Percentiles rank a stretch among this genome's conserved stretches.
phyloP scores from a whole-genome alignment of 2,113 vertebrate species.

The Himantopus leucocephalus region DNA sequence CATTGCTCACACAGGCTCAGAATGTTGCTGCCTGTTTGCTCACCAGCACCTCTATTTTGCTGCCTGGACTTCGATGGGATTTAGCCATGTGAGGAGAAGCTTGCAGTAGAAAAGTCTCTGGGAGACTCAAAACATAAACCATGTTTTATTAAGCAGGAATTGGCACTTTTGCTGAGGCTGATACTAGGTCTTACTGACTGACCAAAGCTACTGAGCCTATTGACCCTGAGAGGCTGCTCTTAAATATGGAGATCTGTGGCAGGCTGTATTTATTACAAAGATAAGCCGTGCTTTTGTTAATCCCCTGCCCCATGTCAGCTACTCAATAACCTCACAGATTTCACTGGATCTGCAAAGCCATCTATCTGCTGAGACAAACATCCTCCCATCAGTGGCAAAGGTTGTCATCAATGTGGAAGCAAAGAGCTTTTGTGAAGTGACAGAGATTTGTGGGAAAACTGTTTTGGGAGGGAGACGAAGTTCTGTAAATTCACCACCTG shows the following conservation, averaged over 20 bases:
- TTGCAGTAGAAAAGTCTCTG: slow-evolving; percentile 9
- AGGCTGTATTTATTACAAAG: slow-evolving; percentile 52
- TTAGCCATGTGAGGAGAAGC: slow-evolving; percentile 33
- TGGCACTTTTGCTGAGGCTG: slow-evolving; percentile 1
- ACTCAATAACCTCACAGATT: slow-evolving; percentile 25
- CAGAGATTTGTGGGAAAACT: neutral
- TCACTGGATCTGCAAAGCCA: neutral
- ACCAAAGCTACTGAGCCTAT: slow-evolving; percentile 35
- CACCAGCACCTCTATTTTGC: neutral
- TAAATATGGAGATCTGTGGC: slow-evolving; percentile 31
- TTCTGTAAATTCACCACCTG: neutral
- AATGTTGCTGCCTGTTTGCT: neutral
- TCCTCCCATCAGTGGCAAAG: neutral
- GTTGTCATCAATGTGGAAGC: neutral
- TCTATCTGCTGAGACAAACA: neutral
- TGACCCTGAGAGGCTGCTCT: slow-evolving; percentile 45
- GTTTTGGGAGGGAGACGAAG: neutral
- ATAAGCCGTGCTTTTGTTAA: slow-evolving; percentile 41
- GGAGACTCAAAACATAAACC: slow-evolving; percentile 54
- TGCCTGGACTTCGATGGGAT: neutral
- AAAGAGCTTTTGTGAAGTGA: neutral
- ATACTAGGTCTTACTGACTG: slow-evolving; percentile 44
- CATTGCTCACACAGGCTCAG: neutral
- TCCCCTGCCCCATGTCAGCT: neutral
- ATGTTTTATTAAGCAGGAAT: slow-evolving; percentile 1